Percentiles rank a stretch among this genome's conserved stretches.
Evolutionary conservation across 2,113 vertebrate species (phyloP).

Genomic region (Phaethon lepturus): DNA sequence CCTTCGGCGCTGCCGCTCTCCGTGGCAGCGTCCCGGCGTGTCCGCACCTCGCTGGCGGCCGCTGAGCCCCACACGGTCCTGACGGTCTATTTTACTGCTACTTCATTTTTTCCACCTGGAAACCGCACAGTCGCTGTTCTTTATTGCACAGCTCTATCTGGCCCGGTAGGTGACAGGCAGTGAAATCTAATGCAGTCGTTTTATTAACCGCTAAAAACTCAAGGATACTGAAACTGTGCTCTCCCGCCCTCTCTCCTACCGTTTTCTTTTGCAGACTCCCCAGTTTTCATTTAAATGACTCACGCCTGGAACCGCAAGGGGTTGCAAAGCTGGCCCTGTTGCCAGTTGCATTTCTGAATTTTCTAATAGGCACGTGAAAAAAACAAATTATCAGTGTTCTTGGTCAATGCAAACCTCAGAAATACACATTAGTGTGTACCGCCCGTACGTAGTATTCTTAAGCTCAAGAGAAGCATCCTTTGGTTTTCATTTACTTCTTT

Average conservation of each 20-base stretch:
- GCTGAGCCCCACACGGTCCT: background rate
- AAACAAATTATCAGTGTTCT: background rate
- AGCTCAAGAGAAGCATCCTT: background rate
- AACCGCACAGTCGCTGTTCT: background rate
- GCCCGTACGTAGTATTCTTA: background rate
- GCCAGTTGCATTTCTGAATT: background rate
- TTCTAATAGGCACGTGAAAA: background rate
- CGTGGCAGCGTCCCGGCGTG: background rate
- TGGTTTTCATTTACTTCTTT: background rate
- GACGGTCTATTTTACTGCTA: background rate
- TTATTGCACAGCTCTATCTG: background rate
- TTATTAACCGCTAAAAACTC: background rate
- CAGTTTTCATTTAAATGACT: background rate
- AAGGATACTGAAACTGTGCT: background rate
- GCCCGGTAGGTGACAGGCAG: background rate
- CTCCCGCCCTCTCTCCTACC: background rate
- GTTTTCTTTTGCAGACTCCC: background rate
- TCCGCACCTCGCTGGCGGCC: background rate
- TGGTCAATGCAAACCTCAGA: background rate
- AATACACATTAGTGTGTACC: rapidly evolving
- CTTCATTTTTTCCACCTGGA: background rate
- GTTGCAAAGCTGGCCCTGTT: background rate
- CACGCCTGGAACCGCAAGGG: background rate
- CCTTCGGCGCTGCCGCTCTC: background rate
- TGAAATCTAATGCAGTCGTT: background rate